phyloP scores from a whole-genome alignment of 2,888 invertebrate genomes.

The Trichogramma dendrolimi region DNA sequence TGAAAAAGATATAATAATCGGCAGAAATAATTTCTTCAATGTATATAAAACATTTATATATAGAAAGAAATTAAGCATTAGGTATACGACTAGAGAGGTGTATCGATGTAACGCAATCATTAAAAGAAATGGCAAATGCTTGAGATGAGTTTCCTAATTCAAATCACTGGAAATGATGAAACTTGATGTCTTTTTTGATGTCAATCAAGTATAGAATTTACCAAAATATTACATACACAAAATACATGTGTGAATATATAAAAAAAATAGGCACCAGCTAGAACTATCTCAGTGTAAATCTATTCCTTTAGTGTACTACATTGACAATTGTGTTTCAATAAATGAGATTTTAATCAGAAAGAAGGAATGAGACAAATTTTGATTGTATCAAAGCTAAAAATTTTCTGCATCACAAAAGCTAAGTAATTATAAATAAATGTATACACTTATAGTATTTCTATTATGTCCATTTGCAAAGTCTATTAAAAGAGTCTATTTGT shows the following conservation, averaged over 20 bases:
- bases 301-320: background rate
- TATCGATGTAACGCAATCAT: too few species aligned
- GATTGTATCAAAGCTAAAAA: constrained; percentile 21
- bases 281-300: background rate
- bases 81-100: too few species aligned
- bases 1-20: too few species aligned
- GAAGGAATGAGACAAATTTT: constrained; percentile 12
- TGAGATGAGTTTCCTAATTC: too few species aligned
- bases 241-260: constrained; percentile 11
- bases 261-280: constrained; percentile 7
- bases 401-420: constrained; percentile 36
- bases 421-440: constrained; percentile 6
- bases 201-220: constrained; percentile 6
- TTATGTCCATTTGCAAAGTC: constrained; percentile 52
- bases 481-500: constrained; percentile 50
- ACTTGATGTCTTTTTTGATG: too few species aligned
- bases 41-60: too few species aligned
- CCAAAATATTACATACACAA: background rate
- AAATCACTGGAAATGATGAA: too few species aligned
- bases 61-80: too few species aligned
- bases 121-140: too few species aligned
- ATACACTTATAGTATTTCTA: constrained; percentile 46
- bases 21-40: too few species aligned
- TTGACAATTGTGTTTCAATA: too few species aligned
- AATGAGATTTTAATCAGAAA: background rate